These are phyloP conservation scores for Halichondria panicea DNA, from an alignment of 37 sponge, comb jelly and placozoan genomes.

Conservation along the genomic window DNA sequence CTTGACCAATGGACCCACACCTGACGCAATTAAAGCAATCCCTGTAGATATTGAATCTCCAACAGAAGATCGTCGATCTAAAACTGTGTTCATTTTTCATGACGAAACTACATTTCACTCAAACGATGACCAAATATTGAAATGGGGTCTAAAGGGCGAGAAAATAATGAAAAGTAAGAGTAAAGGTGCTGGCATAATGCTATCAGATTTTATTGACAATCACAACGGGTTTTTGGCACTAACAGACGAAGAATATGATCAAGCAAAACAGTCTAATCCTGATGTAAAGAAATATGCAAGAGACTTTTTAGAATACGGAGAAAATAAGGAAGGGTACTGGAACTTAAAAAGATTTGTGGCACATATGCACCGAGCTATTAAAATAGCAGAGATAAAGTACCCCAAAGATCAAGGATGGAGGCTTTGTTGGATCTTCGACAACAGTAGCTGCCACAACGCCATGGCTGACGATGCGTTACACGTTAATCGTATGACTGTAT, in stretches of 20 bases:
- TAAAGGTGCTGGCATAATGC: conserved; percentile 33
- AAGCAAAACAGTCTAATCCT: not conserved
- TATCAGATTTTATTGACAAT: conserved; percentile 14
- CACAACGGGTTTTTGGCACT: conserved; percentile 19
- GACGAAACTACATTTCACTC: conserved; percentile 5
- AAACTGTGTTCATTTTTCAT: conserved; percentile 6
- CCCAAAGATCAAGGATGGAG: conserved; percentile 24
- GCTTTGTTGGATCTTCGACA: conserved; percentile 22
- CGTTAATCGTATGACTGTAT: conserved; percentile 12
- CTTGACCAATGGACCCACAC: conserved; percentile 11
- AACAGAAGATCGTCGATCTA: not conserved
- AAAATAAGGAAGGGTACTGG: conserved; percentile 28
- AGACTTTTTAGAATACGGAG: conserved; percentile 26
- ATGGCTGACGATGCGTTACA: conserved; percentile 31
- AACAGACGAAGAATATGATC: conserved; percentile 5
- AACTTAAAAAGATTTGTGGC: conserved; percentile 8
- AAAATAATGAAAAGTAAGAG: conserved; percentile 14
- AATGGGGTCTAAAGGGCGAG: conserved; percentile 3
- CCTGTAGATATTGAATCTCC: conserved; percentile 2
- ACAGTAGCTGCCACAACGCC: conserved; percentile 29
- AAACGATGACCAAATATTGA: conserved; percentile 3
- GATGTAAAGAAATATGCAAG: not conserved
- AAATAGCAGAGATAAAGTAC: conserved; percentile 30
- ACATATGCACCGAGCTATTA: conserved; percentile 7
- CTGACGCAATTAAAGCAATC: conserved; percentile 5